phyloP scores from a whole-genome alignment of 2,888 invertebrate genomes.

The Caenorhabditis sulstoni region DNA sequence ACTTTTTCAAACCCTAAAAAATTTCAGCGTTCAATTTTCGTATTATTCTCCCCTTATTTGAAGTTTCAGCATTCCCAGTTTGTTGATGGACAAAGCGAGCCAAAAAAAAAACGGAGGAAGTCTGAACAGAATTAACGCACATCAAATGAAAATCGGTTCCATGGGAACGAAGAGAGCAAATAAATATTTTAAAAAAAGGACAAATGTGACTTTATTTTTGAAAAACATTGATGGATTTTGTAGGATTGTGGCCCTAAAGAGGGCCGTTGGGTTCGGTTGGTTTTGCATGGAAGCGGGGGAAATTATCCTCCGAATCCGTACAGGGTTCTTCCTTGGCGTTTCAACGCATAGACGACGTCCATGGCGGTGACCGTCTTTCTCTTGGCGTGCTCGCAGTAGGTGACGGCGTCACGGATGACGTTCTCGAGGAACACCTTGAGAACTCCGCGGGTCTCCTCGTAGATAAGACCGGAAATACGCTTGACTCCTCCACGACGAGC shows the following conservation, averaged over 20 bases:
- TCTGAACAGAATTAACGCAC: too few species aligned
- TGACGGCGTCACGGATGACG: conserved; percentile 89
- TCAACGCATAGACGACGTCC: conserved; percentile 87
- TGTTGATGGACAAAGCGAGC: too few species aligned
- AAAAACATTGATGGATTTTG: too few species aligned
- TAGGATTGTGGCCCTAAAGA: conserved; percentile 63
- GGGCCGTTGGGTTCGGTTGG: conserved; percentile 65
- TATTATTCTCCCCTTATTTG: too few species aligned
- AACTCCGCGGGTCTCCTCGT: conserved; percentile 68
- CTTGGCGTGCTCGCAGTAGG: conserved; percentile 91
- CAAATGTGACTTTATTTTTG: too few species aligned
- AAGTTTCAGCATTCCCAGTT: too few species aligned
- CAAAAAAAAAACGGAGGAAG: too few species aligned
- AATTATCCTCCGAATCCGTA: conserved; percentile 75
- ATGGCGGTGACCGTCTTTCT: conserved; percentile 91
- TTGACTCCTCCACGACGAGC: conserved; percentile 81
- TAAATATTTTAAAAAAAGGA: too few species aligned
- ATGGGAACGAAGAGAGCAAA: too few species aligned
- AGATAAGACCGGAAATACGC: conserved; percentile 75
- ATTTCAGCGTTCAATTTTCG: too few species aligned
- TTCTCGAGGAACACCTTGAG: conserved; percentile 82
- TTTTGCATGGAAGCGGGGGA: neutral
- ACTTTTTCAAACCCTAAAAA: too few species aligned
- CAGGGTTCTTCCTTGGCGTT: conserved; percentile 77
- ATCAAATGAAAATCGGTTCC: too few species aligned